Percentiles rank a stretch among this genome's conserved stretches.
Conservation (phyloP, 2,797 vertebrate species). For the Hippocampus kuda region DNA sequence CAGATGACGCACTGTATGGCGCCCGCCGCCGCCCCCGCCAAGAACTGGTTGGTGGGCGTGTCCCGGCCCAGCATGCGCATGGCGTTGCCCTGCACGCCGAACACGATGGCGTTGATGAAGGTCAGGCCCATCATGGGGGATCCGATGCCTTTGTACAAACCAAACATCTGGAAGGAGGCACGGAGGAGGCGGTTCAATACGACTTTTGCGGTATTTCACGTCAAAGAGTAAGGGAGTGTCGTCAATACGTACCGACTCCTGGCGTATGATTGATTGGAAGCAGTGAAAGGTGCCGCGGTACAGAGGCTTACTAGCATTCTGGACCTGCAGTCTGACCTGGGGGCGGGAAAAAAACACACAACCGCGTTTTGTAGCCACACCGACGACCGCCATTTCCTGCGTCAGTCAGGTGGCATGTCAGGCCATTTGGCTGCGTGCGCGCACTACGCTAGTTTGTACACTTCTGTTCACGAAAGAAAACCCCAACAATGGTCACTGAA, state of each 20-base stretch:
- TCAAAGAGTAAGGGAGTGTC: too few relatives aligned
- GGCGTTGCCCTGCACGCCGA: conserved; percentile 89
- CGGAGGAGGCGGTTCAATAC: neutral
- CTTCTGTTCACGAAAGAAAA: neutral
- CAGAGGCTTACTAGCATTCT: conserved; percentile 80
- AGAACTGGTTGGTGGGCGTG: conserved; percentile 87
- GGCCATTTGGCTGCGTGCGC: too few relatives aligned
- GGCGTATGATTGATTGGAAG: conserved; percentile 88
- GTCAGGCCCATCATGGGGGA: conserved; percentile 98
- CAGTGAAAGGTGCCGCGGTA: conserved; percentile 92
- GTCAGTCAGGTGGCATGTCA: neutral
- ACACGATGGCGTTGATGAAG: conserved; percentile 96
- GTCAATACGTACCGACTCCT: conserved; percentile 81
- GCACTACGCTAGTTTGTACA: too few relatives aligned
- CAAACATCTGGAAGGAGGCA: conserved; percentile 66
- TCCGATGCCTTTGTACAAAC: conserved; percentile 94
- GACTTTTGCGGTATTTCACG: neutral
- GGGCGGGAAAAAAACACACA: conserved; percentile 34
- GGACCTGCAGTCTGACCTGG: conserved; percentile 94
- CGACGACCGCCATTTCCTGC: neutral
- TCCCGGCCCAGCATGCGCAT: conserved; percentile 78
- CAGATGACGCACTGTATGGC: conserved; percentile 89
- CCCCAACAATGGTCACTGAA: too few relatives aligned
- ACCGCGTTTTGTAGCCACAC: neutral
- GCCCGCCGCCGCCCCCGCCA: conserved; percentile 86